Percentiles rank a stretch among this genome's conserved stretches.
Conservation (phyloP, 2,888 invertebrate species). For the Hipparchia sbordonii region DNA sequence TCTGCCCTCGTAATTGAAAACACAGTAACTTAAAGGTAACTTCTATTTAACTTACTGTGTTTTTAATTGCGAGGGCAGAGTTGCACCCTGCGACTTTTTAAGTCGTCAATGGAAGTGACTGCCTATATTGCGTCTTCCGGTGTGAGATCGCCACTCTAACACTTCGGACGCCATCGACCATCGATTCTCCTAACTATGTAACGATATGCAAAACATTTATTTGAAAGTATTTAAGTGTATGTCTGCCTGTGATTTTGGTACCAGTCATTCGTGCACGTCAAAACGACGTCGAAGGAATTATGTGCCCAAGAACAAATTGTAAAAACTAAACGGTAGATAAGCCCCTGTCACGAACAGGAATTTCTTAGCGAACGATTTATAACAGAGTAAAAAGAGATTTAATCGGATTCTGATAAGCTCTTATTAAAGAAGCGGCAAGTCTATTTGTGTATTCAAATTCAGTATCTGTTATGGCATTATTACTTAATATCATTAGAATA, state of each 20-base stretch:
- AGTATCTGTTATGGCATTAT: neutral
- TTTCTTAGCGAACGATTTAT: constrained; percentile 20
- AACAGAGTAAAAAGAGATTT: neutral
- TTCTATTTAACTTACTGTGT: too few species aligned
- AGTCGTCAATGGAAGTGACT: too few species aligned
- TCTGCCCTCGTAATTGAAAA: too few species aligned
- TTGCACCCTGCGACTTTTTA: too few species aligned
- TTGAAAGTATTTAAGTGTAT: too few species aligned
- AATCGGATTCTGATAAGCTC: constrained; percentile 10
- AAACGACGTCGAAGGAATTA: constrained; percentile 1
- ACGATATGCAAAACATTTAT: too few species aligned
- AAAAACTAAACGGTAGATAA: constrained; percentile 31
- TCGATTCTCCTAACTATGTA: too few species aligned
- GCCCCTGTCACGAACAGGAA: constrained; percentile 26
- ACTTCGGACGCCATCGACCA: too few species aligned
- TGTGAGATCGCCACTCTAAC: too few species aligned
- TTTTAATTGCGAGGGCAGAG: too few species aligned
- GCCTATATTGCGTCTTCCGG: too few species aligned
- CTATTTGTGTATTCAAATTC: constrained; percentile 1
- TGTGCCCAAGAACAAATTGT: constrained; percentile 11
- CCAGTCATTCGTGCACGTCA: neutral
- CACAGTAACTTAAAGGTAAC: too few species aligned
- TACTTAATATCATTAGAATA: neutral
- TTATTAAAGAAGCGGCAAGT: constrained; percentile 11
- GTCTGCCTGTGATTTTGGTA: neutral